Evolutionary conservation across 1,140 invertebrate genomes (phyloP), one percentile per base, ranked within the genome.

Genomic region (Megalopta genalis): DNA sequence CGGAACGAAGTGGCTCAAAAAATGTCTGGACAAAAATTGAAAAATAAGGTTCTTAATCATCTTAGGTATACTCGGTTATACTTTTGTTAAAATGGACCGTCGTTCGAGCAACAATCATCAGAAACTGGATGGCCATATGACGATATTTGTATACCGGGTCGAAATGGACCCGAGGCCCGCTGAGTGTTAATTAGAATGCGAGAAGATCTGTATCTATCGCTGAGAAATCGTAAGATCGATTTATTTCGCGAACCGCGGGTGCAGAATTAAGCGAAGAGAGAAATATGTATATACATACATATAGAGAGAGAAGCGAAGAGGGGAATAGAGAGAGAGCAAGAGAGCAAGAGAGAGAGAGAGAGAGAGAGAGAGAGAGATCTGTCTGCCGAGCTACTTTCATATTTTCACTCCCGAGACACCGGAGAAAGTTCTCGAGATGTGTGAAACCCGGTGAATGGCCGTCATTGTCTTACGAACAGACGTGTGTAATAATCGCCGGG

Each of bases 371-470:
- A 81, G 67, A 86, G 84, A 81, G 77, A 86, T 88, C 85, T 87
- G 79, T 84, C 81, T 69, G 79, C 74, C 87, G 89, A 91, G 91
- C 90, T 90, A 92, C 92, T 93, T 93, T 93, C 92, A 93, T 93
- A 93, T 93, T 93, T 93, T 93, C 92, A 92, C 92, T 88, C 88
- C 88, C 77, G 81, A 82, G 86, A 87, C 81, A 78, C 79, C 76
- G 80, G 92, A 92, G 92, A 93, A 93, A 93, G 92, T 93, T 90
- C 88, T 88, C 68, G 42, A 86, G 87, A 92, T 91, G 90, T 90
- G 90, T 90, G 89, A 91, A 91, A 91, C 86, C 85, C 83, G 68
- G 80, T 78, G 84, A 87, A 79, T 77, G 82, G 78, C 70, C 79
- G 72, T 83, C 80, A 91, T 92, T 92, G 88, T 92, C 80, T 89